Conservation (phyloP, 53 echinoderm and acorn worm genomes). For the Temnopleurus reevesii region DNA sequence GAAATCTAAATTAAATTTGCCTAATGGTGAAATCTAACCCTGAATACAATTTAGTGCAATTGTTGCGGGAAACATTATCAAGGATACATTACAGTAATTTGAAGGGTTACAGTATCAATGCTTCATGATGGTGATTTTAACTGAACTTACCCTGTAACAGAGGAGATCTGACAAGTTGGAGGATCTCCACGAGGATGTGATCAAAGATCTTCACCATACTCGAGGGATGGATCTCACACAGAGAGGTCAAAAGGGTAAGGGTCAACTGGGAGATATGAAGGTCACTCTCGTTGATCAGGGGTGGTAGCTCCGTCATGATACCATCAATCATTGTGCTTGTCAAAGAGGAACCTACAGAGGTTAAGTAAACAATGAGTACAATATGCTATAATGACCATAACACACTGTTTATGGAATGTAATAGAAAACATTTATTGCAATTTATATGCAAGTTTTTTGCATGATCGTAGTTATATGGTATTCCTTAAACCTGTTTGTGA, state of each 20-base stretch:
- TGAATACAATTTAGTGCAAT: too few relatives aligned
- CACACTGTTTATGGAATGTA: too few relatives aligned
- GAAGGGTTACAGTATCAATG: too few relatives aligned
- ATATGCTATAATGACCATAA: background rate
- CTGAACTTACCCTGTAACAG: conserved; percentile 80
- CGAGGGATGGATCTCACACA: conserved; percentile 79
- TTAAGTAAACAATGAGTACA: background rate
- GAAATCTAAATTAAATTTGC: too few relatives aligned
- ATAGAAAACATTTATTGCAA: too few relatives aligned
- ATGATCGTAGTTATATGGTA: too few relatives aligned
- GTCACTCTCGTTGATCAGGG: conserved; percentile 96
- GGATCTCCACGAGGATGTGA: conserved; percentile 78
- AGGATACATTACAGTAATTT: too few relatives aligned
- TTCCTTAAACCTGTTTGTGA: too few relatives aligned
- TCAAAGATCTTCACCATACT: conserved; percentile 78
- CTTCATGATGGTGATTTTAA: too few relatives aligned
- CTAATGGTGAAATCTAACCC: too few relatives aligned
- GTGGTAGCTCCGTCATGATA: conserved; percentile 88
- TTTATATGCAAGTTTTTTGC: too few relatives aligned
- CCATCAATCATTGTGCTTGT: conserved; percentile 95
- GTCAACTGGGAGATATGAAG: conserved; percentile 99
- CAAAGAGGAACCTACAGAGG: conserved; percentile 62
- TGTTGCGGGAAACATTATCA: too few relatives aligned
- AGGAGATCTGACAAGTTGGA: conserved; percentile 85
- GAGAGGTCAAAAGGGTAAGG: conserved; percentile 92